phyloP scores from a whole-genome alignment of 2,797 vertebrate genomes.

The Chelon labrosus region DNA sequence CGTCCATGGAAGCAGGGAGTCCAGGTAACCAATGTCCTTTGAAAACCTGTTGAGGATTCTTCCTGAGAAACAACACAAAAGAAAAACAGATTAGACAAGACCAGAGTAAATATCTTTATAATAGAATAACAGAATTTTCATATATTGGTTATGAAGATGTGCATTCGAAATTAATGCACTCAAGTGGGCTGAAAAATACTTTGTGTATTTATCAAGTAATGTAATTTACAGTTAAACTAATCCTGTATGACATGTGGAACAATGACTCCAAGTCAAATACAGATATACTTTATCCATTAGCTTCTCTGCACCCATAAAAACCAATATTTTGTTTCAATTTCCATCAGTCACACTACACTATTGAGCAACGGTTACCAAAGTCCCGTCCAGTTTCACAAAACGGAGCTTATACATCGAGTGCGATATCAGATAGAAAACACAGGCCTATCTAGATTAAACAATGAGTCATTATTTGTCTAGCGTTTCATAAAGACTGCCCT shows the following conservation, averaged over 20 bases:
- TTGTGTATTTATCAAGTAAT: conserved; percentile 9
- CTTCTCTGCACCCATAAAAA: conserved; percentile 42
- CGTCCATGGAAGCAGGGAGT: conserved; percentile 93
- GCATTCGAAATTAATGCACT: neutral
- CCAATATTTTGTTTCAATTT: conserved; percentile 14
- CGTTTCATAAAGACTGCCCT: conserved; percentile 89
- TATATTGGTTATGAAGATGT: conserved; percentile 1
- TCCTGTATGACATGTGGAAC: conserved; percentile 16
- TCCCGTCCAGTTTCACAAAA: conserved; percentile 81
- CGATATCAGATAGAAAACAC: conserved; percentile 89
- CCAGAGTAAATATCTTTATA: conserved; percentile 5
- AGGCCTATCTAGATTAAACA: conserved; percentile 92
- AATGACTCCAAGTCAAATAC: conserved; percentile 38
- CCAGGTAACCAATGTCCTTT: conserved; percentile 96
- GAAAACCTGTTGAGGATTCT: conserved; percentile 92
- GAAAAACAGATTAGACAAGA: conserved; percentile 46
- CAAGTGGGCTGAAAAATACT: neutral
- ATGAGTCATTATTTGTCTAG: conserved; percentile 93
- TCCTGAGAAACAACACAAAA: conserved; percentile 71
- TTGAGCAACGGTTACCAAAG: conserved; percentile 87
- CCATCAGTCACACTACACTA: conserved; percentile 45
- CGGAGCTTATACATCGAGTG: conserved; percentile 78
- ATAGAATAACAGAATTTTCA: neutral
- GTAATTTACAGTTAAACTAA: neutral
- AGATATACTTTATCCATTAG: conserved; percentile 31